These are phyloP conservation scores for Pituophis catenifer DNA, from an alignment of 2,113 vertebrate species.

Conservation along the genomic window DNA sequence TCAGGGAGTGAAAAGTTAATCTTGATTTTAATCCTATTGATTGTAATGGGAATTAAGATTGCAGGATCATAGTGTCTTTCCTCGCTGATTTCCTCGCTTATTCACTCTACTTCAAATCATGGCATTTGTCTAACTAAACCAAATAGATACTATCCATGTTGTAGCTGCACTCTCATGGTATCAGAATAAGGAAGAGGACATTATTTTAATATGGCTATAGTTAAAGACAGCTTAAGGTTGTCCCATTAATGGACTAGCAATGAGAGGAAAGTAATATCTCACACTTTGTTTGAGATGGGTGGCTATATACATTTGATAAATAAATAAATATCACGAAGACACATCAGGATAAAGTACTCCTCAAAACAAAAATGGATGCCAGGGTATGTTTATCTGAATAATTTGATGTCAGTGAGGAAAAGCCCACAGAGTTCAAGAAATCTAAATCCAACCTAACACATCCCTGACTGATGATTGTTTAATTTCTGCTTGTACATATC, in stretches of 20 bases:
- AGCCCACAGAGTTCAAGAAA: neutral
- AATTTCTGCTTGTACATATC: neutral
- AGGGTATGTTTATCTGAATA: neutral
- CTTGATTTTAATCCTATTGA: neutral
- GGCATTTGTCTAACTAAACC: neutral
- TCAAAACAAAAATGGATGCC: neutral
- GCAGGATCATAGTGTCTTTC: neutral
- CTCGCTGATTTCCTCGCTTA: neutral
- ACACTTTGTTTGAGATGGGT: neutral
- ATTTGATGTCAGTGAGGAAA: neutral
- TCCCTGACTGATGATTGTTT: neutral
- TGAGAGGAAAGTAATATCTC: neutral
- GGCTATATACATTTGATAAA: neutral
- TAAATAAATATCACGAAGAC: neutral
- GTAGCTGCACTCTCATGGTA: neutral
- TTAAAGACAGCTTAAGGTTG: neutral
- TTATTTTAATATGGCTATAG: neutral
- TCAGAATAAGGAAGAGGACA: neutral
- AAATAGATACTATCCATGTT: neutral
- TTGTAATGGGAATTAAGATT: neutral
- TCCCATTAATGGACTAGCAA: neutral
- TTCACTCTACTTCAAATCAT: neutral
- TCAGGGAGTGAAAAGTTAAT: neutral
- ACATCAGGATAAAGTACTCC: neutral
- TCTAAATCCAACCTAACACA: neutral